Base-by-base conservation (phyloP, 2,888 invertebrate species). In the Amblyjoppa fuscipennis region DNA sequence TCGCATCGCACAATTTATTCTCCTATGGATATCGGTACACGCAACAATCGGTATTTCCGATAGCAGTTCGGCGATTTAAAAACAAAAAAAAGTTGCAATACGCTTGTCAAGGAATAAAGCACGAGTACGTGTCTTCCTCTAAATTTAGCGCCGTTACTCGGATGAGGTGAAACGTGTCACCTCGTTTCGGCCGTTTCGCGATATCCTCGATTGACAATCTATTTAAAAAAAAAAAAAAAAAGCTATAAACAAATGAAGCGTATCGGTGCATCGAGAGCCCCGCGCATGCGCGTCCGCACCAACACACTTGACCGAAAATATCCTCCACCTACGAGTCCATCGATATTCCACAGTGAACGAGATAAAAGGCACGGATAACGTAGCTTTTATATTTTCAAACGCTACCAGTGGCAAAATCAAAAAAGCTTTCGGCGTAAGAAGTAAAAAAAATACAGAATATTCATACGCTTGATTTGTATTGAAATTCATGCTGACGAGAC, bases 271-370 rank as follows among this genome's bases (percentile, higher is more conserved):
- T 1, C 28, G 53, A 20, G 59, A 11, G 59, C 9, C 11, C 4
- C 59, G 28, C 28, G 59, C 25, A 59, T 25, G 59, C 59, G 59
- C 59, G 59, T 25, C 25, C 11, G 11, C 59, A 11, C 25, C 59
- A 28, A 59, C 59, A 59, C 59, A 59, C 28, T 1, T 28, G 11
- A 25, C 25, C 59, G 59, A 59, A 59, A 59, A 59, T 59, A 59
- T 59, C 28, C 28, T 59, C 59, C 25, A 28, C 59, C 59, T 11
- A 28, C 25, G 28, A 28, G 59, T 28, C 28, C 28, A 59, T 59
- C 59, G 59, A 59, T 59, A 59, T 59, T 59, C 59, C 59, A 25
- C 59, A 59, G 59, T 59, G 59, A 59, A 5, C 28, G 59, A 25
- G 59, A 59, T 59, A 59, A 59, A 59, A 59, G 59, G 25, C 28